Evolutionary conservation across 2,888 invertebrate species (phyloP), one percentile per base, ranked within the genome.

Genomic region (Celastrina argiolus): DNA sequence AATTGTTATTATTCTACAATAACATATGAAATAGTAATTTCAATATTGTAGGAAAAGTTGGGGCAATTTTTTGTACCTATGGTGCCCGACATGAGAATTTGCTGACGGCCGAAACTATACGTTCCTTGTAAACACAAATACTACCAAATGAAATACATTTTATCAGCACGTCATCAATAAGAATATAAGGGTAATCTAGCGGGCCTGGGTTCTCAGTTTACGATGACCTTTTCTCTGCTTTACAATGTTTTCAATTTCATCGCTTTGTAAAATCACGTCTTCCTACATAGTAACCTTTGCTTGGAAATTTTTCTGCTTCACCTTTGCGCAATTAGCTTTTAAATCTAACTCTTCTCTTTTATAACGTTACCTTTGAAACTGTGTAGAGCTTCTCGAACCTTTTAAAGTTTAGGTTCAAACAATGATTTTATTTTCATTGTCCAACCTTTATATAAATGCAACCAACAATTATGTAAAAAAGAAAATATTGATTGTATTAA

Each of bases 181-280:
- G n/a, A n/a, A n/a, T n/a, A n/a, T n/a, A n/a, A n/a, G n/a, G n/a
- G n/a, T n/a, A n/a, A n/a, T n/a, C n/a, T n/a, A n/a, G n/a, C n/a
- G n/a, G n/a, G n/a, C n/a, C n/a, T n/a, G n/a, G n/a, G n/a, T n/a
- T n/a, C n/a, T n/a, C n/a, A n/a, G n/a, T n/a, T n/a, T n/a, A n/a
- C n/a, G 71, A 65, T 65, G 68, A 59, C 68, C 59, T 65, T 51
- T 61, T 51, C 41, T 67, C 58, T 59, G 39, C 36, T 34, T 22
- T 18, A 63, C 71, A 75, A 63, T 67, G 64, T 75, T 77, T 71
- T 76, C 85, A 82, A 82, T 82, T 82, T 81, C 81, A 82, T 72
- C 69, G 70, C 74, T 70, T 70, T 76, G 72, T 73, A 74, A 74
- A 72, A 18, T 59, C 59, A 8, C 42, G 18, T 42, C 51, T 3